These are phyloP conservation scores for Perca schrenkii DNA, from an alignment of 2,113 vertebrate genomes.

Conservation along the genomic window DNA sequence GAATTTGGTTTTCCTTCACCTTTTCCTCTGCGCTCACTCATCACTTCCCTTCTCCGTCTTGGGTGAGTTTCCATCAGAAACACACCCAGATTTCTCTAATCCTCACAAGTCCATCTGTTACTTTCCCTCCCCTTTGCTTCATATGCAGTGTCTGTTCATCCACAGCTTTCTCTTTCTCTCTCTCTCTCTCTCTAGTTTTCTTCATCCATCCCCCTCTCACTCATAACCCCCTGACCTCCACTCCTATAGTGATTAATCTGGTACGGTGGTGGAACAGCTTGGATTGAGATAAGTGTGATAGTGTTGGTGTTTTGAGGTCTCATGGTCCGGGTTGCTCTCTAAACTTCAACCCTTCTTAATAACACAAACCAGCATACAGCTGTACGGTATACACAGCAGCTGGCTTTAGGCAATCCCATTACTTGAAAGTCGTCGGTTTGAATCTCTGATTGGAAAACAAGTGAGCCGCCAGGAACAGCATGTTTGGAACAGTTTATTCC, in stretches of 20 bases:
- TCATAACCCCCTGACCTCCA: slow-evolving; percentile 22
- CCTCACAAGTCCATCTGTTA: slow-evolving; percentile 76
- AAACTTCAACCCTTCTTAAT: slow-evolving; percentile 40
- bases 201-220: slow-evolving; percentile 12
- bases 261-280: slow-evolving; percentile 49
- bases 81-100: slow-evolving; percentile 76
- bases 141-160: slow-evolving; percentile 35
- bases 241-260: slow-evolving; percentile 55
- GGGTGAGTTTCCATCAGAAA: slow-evolving; percentile 68
- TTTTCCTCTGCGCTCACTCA: slow-evolving; percentile 36
- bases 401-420: slow-evolving; percentile 24
- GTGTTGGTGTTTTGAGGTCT: neutral
- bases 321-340: neutral
- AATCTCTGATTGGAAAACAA: neutral
- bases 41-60: slow-evolving; percentile 53
- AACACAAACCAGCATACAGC: slow-evolving; percentile 17
- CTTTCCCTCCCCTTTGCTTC: slow-evolving; percentile 59
- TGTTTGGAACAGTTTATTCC: neutral
- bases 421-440: neutral
- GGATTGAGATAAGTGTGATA: slow-evolving; percentile 5
- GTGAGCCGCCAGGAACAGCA: neutral
- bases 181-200: slow-evolving; percentile 1
- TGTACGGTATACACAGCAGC: neutral
- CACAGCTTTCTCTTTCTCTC: neutral
- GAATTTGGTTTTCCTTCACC: slow-evolving; percentile 22